Evolutionary conservation across 1,140 invertebrate genomes (phyloP).

Genomic region (Sitophilus oryzae): DNA sequence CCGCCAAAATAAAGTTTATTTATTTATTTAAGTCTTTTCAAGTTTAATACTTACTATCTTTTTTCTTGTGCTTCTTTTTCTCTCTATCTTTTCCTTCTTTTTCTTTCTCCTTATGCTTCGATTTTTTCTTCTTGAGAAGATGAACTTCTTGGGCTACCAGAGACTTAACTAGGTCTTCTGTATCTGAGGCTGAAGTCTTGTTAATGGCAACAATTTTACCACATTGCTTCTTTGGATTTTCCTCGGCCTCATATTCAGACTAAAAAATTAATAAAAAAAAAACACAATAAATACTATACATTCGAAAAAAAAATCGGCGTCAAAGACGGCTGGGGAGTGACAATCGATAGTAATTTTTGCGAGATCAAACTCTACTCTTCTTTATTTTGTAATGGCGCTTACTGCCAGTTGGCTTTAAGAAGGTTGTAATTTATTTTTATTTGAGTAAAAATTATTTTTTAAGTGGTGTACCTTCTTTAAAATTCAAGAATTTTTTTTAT

Average conservation of each 20-base stretch:
- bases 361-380: no score
- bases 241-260: constrained; percentile 1
- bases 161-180: constrained; percentile 30
- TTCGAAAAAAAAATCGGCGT: no score
- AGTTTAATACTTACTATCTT: constrained; percentile 18
- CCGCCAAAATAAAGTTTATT: no score
- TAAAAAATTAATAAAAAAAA: constrained; percentile 5
- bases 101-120: constrained; percentile 29
- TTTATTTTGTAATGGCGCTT: no score
- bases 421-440: no score
- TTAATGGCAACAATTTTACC: constrained; percentile 37
- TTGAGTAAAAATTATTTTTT: no score
- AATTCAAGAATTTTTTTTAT: no score
- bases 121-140: constrained; percentile 31
- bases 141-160: constrained; percentile 30
- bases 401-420: no score
- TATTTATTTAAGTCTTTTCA: no score
- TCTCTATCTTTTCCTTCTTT: constrained; percentile 19
- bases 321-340: no score
- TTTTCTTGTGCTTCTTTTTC: constrained; percentile 25
- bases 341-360: no score
- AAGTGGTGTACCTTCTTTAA: no score
- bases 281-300: background rate
- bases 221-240: constrained; percentile 33
- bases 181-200: constrained; percentile 12